phyloP scores from a whole-genome alignment of 2,888 invertebrate genomes.

The Meiosimyza platycephala region DNA sequence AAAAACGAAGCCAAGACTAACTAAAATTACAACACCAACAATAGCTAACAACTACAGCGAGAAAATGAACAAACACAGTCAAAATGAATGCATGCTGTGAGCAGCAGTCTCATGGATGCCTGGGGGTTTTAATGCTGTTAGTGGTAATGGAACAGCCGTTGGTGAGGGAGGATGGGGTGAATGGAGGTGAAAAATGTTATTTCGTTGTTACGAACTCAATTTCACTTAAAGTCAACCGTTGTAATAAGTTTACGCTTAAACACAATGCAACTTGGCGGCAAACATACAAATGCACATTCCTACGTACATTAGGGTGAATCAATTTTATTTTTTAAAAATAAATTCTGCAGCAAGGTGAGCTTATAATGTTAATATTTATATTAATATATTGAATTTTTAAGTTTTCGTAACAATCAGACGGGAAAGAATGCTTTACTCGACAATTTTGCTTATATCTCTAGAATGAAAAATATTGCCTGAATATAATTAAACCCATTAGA shows the following conservation, averaged over 20 bases:
- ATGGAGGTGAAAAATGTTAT: constrained; percentile 28
- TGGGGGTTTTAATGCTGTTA: neutral
- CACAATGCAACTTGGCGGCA: constrained; percentile 8
- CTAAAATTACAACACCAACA: neutral
- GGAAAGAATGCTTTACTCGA: no score
- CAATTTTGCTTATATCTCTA: no score
- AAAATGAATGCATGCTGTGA: no score
- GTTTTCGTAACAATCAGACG: no score
- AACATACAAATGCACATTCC: neutral
- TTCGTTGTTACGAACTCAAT: constrained; percentile 30
- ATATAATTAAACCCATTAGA: no score
- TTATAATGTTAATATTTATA: no score
- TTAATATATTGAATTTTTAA: no score
- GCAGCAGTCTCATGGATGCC: neutral
- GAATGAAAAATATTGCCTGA: no score
- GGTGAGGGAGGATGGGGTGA: neutral
- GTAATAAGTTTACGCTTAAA: constrained; percentile 37
- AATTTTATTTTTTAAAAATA: no score
- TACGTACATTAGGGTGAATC: no score
- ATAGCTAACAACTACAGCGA: constrained; percentile 2
- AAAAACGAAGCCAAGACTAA: neutral
- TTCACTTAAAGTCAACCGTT: constrained; percentile 38
- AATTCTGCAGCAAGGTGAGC: no score
- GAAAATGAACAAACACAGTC: constrained; percentile 15
- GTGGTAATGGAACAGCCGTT: neutral